Percentiles rank a stretch among this genome's conserved stretches.
phyloP scores from a whole-genome alignment of 2,113 vertebrate genomes.

The Phyllostomus hastatus region DNA sequence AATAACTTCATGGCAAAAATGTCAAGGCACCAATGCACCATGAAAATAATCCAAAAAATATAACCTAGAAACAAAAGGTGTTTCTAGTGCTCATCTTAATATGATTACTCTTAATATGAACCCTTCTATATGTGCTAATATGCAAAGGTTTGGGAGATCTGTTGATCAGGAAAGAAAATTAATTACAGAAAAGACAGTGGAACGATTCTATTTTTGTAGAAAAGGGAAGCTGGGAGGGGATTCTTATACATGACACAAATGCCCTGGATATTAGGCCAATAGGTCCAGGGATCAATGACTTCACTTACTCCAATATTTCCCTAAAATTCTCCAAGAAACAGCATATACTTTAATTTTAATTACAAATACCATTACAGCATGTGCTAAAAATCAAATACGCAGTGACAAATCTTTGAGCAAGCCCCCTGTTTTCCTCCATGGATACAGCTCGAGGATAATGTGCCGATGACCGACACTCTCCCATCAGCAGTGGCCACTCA shows the following conservation, averaged over 20 bases:
- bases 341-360: not conserved
- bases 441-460: accelerated
- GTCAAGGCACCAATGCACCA: not conserved
- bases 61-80: not conserved
- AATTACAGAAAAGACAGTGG: not conserved
- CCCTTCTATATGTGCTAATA: not conserved
- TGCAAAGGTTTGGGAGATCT: not conserved
- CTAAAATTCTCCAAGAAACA: not conserved
- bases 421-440: not conserved
- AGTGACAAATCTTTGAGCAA: not conserved
- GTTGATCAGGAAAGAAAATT: not conserved
- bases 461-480: too few species aligned
- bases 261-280: not conserved
- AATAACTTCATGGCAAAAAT: not conserved
- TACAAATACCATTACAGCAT: not conserved
- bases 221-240: not conserved
- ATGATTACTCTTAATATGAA: not conserved
- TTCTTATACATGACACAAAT: not conserved
- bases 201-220: not conserved
- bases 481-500: accelerated
- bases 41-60: not conserved
- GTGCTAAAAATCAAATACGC: not conserved
- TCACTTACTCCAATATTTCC: not conserved
- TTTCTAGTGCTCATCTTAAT: not conserved
- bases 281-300: not conserved